phyloP scores from a whole-genome alignment of 2,888 invertebrate species.

The Linyphia triangularis region DNA sequence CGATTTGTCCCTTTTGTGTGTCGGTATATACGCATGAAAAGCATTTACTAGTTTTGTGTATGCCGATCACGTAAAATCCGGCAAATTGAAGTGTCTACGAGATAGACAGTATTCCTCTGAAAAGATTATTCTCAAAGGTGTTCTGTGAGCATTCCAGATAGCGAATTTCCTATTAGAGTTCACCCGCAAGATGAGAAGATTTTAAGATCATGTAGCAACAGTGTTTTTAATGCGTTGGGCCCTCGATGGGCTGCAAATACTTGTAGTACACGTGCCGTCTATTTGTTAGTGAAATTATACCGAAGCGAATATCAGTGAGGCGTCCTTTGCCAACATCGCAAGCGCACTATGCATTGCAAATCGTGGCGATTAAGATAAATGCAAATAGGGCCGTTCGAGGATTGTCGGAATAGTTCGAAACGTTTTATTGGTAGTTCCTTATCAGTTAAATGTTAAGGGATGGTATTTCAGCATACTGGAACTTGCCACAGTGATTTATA shows the following conservation, averaged over 20 bases:
- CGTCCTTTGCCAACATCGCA: no score
- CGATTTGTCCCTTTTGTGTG: slow-evolving; percentile 43
- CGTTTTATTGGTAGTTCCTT: no score
- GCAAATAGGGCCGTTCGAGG: no score
- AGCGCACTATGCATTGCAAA: no score
- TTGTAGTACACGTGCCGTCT: neutral
- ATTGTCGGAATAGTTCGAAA: no score
- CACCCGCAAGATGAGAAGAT: slow-evolving; percentile 35
- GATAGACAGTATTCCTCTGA: slow-evolving; percentile 59
- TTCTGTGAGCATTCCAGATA: slow-evolving; percentile 23
- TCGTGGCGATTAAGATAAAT: no score
- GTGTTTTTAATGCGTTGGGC: neutral
- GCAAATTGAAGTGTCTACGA: slow-evolving; percentile 57
- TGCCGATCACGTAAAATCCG: slow-evolving; percentile 33
- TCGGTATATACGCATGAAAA: slow-evolving; percentile 33
- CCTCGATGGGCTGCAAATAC: neutral
- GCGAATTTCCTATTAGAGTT: slow-evolving; percentile 47
- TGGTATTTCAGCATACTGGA: no score
- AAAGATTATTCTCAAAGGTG: slow-evolving; percentile 59
- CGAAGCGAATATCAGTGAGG: no score
- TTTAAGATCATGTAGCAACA: slow-evolving; percentile 34
- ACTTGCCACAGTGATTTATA: no score
- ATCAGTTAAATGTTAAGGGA: no score
- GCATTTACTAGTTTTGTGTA: slow-evolving; percentile 40
- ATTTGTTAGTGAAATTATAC: neutral